These are phyloP conservation scores for Peromyscus leucopus DNA, from an alignment of 2,113 vertebrate genomes.

Conservation along the genomic window DNA sequence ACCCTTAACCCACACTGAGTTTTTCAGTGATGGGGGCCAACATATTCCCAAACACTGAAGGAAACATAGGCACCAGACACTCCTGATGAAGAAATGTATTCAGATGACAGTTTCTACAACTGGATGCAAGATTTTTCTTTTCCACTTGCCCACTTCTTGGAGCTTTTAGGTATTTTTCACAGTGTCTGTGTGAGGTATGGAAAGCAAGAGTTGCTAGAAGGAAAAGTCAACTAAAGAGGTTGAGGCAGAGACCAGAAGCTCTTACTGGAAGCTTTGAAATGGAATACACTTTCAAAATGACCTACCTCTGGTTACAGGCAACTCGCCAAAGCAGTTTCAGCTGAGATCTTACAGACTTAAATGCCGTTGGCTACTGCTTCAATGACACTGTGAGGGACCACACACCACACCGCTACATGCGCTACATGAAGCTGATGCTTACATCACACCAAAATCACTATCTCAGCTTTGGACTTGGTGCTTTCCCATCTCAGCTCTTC, in stretches of 20 bases:
- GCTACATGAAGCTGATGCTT: not conserved
- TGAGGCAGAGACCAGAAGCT: not conserved
- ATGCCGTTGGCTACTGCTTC: not conserved
- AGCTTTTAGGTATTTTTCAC: not conserved
- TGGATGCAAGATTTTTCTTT: not conserved
- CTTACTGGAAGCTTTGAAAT: not conserved
- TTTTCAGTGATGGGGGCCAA: not conserved
- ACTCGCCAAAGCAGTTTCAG: not conserved
- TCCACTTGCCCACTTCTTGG: not conserved
- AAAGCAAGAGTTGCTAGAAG: not conserved
- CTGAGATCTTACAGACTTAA: not conserved
- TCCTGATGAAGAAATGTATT: not conserved
- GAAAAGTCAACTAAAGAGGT: not conserved
- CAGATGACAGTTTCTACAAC: not conserved
- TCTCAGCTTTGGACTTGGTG: not conserved
- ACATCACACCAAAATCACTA: not conserved
- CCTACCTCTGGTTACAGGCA: not conserved
- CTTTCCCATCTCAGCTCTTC: conserved; percentile 29
- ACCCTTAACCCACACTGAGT: not conserved
- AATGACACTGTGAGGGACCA: not conserved
- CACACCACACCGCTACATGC: not conserved
- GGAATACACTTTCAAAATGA: not conserved
- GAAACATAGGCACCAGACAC: accelerated
- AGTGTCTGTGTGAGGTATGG: not conserved
- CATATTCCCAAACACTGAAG: not conserved